Base-by-base conservation (phyloP, 2,888 invertebrate species). In the Eretmocerus hayati region DNA sequence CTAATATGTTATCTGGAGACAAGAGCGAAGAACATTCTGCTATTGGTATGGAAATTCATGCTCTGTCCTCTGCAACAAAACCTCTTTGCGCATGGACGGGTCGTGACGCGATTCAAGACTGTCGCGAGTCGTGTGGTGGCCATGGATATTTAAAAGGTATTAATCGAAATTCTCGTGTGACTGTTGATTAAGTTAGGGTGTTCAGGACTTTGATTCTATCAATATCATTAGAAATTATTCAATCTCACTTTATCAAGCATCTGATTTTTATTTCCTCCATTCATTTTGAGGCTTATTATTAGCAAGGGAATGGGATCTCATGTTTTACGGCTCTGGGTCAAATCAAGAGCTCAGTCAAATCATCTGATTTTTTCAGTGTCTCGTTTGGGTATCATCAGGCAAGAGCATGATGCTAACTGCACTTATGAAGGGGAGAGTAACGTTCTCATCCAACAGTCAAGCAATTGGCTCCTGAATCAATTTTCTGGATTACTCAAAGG, bases 391-490 rank as follows among this genome's bases (percentile, higher is more conserved):
- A 81, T 82, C 9, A 67, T 91, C 0, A 79, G 89, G 36, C 81
- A 85, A 66, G 84, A 87, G 64, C 84, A 89, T 67, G 92, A 92
- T 68, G 89, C 90, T 0, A 89, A 87, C 72, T 85, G 86, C 64
- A 93, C 86, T 0, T 93, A 90, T 65, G 92, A 93, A 72, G 92
- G 93, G 0, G 92, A 93, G 74, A 91, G 90, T 74, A 89, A 90
- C 63, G 85, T 93, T 1, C 74, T 93, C 13, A 78, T 90, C 45
- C 91, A 92, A 71, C 90, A 90, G 75, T 81, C 87, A 39, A 86
- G 87, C 71, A 92, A 92, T 73, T 92, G 89, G 84, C 74, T 93
- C 13, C 68, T 92, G 19, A 77, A 72, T 53, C 71, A 80, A 30
- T 85, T 83, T 81, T 65, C 73, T 0, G 59, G 62, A 50, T 54